Evolutionary conservation across 2,888 invertebrate genomes (phyloP), one percentile per base, ranked within the genome.

Genomic region (Drosophila incognita): DNA sequence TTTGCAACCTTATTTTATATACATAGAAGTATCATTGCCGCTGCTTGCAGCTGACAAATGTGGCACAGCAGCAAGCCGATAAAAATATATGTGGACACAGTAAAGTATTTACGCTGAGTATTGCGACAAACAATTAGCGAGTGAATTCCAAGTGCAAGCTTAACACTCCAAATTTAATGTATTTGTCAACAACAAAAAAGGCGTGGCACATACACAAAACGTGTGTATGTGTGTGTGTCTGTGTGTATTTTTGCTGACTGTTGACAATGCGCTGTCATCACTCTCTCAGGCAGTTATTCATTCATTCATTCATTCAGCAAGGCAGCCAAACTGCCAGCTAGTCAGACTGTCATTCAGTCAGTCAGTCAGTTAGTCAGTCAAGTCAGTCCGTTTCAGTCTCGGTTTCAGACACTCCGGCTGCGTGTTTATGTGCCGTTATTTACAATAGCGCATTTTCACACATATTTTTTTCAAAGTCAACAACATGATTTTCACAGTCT

Each of bases 401-500:
- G 67, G 63, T 63, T 38, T 40, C 51, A 68, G 79, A 46, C 33
- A 18, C n/a, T 46, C 35, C 10, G 31, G 54, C 70, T 69, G 67
- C 80, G 81, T 78, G 90, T 88, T 85, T 88, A 90, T 85, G 87
- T 86, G 74, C 74, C 74, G 89, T 88, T 87, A 87, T 87, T 87
- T 87, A 90, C 90, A 90, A 87, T 84, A 84, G 90, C 90, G 89
- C 87, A 87, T 87, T 90, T 90, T 87, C 82, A 83, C 89, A 90
- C 87, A 87, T 89, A 87, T 87, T 90, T 90, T 83, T 90, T 87
- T 89, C 89, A 89, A 87, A 90, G 90, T 90, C 90, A 90, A 87
- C 87, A 87, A 87, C 86, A 90, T 90, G 85, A 90, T 88, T 86
- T 85, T 86, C 87, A 60, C 90, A 82, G 84, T 75, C 88, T 74